phyloP scores from a whole-genome alignment of 2,888 invertebrate species.

The Synergus laeviventris region DNA sequence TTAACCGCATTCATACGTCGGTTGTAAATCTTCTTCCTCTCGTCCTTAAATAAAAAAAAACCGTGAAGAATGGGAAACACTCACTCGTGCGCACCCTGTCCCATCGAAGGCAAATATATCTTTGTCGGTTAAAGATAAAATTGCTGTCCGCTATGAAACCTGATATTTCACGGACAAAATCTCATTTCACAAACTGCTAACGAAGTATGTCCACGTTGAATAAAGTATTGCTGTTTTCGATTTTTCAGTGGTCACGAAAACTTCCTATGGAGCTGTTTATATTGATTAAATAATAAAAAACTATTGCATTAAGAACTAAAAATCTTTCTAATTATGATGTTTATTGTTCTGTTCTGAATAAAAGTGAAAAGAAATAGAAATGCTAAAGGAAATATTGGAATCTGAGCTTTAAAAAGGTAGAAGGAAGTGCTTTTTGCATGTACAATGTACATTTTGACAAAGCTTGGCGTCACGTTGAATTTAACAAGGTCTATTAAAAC shows the following conservation, averaged over 20 bases:
- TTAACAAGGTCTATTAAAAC: neutral
- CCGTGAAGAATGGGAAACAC: neutral
- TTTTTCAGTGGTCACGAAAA: neutral
- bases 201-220: neutral
- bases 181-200: constrained; percentile 23
- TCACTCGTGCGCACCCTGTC: neutral
- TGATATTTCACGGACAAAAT: neutral
- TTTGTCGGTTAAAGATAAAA: neutral
- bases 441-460: neutral
- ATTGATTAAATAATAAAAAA: neutral
- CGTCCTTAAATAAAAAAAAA: neutral
- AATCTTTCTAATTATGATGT: too few species aligned
- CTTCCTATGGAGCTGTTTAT: neutral
- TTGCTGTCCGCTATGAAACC: neutral
- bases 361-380: neutral
- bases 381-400: neutral
- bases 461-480: neutral
- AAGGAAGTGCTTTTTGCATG: neutral
- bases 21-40: neutral
- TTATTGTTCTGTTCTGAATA: neutral
- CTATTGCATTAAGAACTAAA: too few species aligned
- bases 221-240: neutral
- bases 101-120: neutral
- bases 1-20: neutral
- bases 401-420: neutral